Percentiles rank a stretch among this genome's conserved stretches.
These are phyloP conservation scores for Schizothorax lantsangensis DNA, from an alignment of 2,797 vertebrate species.

Conservation along the genomic window DNA sequence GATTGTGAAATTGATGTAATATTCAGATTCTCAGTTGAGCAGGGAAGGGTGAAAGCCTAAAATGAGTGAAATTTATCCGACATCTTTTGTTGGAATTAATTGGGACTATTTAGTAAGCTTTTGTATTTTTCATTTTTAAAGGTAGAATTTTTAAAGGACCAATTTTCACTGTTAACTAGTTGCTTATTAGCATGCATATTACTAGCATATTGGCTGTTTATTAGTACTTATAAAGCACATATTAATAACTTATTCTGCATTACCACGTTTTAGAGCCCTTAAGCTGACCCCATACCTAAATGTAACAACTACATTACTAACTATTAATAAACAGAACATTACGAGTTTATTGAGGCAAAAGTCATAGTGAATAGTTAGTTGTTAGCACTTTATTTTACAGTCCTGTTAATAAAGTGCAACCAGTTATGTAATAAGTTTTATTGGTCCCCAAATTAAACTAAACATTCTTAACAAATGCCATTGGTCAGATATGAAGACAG, in stretches of 20 bases:
- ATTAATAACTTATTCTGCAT: neutral
- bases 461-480: neutral
- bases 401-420: too few relatives aligned
- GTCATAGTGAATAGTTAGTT: neutral
- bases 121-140: neutral
- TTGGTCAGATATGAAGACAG: neutral
- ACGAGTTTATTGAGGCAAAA: neutral
- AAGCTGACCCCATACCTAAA: neutral
- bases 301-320: neutral
- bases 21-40: slow-evolving; percentile 6
- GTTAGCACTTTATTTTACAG: neutral
- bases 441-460: neutral
- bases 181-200: neutral
- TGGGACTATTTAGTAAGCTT: neutral
- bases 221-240: neutral
- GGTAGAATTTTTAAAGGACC: neutral
- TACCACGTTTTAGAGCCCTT: neutral
- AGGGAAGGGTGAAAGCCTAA: neutral
- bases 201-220: neutral
- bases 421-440: neutral
- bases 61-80: neutral
- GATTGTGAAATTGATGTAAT: slow-evolving; percentile 7
- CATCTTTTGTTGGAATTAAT: neutral
- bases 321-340: neutral
- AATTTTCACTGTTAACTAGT: neutral